phyloP scores from a whole-genome alignment of 2,888 invertebrate species.

The Reticulitermes lucifugus region DNA sequence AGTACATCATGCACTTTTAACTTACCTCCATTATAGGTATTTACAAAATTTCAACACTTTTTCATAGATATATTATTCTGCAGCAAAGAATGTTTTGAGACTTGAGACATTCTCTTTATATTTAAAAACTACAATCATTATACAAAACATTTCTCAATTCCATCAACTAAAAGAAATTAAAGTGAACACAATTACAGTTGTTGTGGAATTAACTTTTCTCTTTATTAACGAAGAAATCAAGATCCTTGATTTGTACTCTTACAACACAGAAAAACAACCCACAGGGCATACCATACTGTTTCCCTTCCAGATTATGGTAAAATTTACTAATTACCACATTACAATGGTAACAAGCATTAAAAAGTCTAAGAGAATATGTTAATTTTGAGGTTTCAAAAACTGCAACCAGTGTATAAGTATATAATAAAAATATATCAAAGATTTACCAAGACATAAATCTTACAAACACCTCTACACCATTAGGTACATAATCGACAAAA shows the following conservation, averaged over 20 bases:
- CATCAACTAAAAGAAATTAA: neutral
- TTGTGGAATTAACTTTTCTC: neutral
- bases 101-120: neutral
- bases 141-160: neutral
- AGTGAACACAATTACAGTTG: neutral
- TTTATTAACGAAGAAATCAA: neutral
- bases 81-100: neutral
- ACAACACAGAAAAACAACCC: neutral
- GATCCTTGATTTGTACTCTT: neutral
- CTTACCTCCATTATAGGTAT: neutral
- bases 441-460: too few relatives aligned
- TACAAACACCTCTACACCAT: too few relatives aligned
- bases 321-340: neutral
- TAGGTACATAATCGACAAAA: too few relatives aligned
- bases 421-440: too few relatives aligned
- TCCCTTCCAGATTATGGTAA: neutral
- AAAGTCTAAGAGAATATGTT: neutral
- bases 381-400: neutral
- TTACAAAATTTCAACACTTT: neutral
- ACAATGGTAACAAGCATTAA: neutral
- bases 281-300: neutral
- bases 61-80: neutral
- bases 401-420: neutral
- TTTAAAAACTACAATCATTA: neutral
- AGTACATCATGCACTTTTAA: neutral